phyloP scores from a whole-genome alignment of 2,113 vertebrate species.

The Muscicapa adusta region DNA sequence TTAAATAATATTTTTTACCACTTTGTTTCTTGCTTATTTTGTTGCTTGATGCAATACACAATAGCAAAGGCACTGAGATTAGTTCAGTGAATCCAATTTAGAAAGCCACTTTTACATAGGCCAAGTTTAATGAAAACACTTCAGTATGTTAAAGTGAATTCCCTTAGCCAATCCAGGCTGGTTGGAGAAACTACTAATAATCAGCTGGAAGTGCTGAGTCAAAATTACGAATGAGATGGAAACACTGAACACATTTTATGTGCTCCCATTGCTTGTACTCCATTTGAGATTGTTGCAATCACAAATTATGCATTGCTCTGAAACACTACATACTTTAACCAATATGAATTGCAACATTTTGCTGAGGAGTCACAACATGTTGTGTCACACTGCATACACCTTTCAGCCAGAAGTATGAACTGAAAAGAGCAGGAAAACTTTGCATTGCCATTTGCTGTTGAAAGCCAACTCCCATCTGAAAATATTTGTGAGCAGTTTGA shows the following conservation, averaged over 20 bases:
- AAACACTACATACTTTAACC: slow-evolving; percentile 11
- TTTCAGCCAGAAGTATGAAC: background rate
- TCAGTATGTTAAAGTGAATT: background rate
- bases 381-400: background rate
- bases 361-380: slow-evolving; percentile 1
- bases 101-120: background rate
- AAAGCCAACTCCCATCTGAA: background rate
- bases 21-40: slow-evolving; percentile 18
- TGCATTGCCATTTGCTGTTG: background rate
- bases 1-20: slow-evolving; percentile 19
- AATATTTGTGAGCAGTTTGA: background rate
- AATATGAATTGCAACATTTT: slow-evolving; percentile 18
- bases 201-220: slow-evolving; percentile 39
- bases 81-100: slow-evolving; percentile 15
- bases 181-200: slow-evolving; percentile 3
- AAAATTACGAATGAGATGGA: slow-evolving; percentile 39
- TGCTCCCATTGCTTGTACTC: background rate
- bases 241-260: background rate
- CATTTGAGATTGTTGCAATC: slow-evolving; percentile 35
- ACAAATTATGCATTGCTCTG: slow-evolving; percentile 16
- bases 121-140: slow-evolving; percentile 1
- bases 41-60: slow-evolving; percentile 4
- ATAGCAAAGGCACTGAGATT: background rate
- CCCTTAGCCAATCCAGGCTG: background rate
- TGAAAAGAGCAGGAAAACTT: background rate